phyloP scores from a whole-genome alignment of 2,113 vertebrate genomes.

The Chascanopsetta lugubris region DNA sequence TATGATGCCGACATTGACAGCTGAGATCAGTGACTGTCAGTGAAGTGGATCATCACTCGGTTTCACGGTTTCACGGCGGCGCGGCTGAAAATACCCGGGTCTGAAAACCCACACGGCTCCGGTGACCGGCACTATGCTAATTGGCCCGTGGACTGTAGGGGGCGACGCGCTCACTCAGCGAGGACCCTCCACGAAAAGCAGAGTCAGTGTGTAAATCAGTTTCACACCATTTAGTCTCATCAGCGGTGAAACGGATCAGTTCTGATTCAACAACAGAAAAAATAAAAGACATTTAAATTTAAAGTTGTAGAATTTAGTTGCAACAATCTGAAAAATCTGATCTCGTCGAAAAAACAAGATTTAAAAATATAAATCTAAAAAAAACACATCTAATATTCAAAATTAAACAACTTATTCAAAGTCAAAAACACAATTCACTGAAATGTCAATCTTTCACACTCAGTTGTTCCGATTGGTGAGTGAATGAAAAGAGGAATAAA shows the following conservation, averaged over 20 bases:
- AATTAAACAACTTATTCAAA: too few species aligned
- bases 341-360: too few species aligned
- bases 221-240: not conserved
- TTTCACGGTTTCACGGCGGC: conserved; percentile 19
- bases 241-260: not conserved
- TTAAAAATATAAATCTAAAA: too few species aligned
- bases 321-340: too few species aligned
- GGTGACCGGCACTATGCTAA: not conserved
- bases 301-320: too few species aligned
- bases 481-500: not conserved
- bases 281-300: too few species aligned
- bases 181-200: too few species aligned
- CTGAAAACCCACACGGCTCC: not conserved
- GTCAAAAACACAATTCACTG: too few species aligned
- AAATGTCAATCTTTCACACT: too few species aligned
- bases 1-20: not conserved
- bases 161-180: not conserved
- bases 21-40: not conserved
- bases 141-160: not conserved
- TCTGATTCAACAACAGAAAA: not conserved
- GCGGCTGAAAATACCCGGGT: conserved; percentile 25
- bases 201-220: not conserved
- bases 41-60: conserved; percentile 31
- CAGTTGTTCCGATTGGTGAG: too few species aligned
- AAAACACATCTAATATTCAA: too few species aligned